Conservation (phyloP, 2,797 vertebrate species). For the Coregonus suidteri region DNA sequence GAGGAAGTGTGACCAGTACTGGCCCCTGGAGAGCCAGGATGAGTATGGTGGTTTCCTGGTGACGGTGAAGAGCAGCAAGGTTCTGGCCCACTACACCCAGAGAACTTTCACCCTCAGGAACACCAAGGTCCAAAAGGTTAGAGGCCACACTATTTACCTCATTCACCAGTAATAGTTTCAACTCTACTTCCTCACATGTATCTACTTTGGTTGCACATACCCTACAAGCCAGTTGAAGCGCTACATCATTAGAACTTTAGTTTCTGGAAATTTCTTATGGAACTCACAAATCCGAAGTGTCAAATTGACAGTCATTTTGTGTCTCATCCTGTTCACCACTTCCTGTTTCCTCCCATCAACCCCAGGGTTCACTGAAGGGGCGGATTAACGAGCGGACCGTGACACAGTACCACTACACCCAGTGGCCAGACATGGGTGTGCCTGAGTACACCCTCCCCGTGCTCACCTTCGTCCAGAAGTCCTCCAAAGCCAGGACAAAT, state of each 20-base stretch:
- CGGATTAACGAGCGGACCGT: slow-evolving; percentile 79
- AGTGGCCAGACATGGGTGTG: slow-evolving; percentile 98
- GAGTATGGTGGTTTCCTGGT: slow-evolving; percentile 90
- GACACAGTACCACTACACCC: slow-evolving; percentile 93
- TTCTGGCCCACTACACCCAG: slow-evolving; percentile 88
- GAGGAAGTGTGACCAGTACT: slow-evolving; percentile 99
- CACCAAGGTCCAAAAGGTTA: slow-evolving; percentile 89
- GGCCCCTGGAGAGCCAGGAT: slow-evolving; percentile 91
- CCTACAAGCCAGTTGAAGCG: neutral
- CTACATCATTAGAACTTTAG: neutral
- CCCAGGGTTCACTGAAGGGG: slow-evolving; percentile 88
- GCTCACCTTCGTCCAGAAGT: slow-evolving; percentile 89
- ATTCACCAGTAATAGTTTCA: neutral
- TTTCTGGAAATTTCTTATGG: neutral
- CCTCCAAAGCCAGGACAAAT: slow-evolving; percentile 77
- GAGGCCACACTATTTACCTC: neutral
- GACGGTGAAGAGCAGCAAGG: slow-evolving; percentile 82
- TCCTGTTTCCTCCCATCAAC: neutral
- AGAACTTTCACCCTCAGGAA: slow-evolving; percentile 89
- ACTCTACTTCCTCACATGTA: neutral
- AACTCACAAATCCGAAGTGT: neutral
- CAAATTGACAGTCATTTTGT: neutral
- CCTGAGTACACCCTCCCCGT: slow-evolving; percentile 89
- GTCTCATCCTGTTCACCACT: neutral
- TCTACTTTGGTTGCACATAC: neutral